phyloP scores from a whole-genome alignment of 2,888 invertebrate genomes.

The Drosophila recens region DNA sequence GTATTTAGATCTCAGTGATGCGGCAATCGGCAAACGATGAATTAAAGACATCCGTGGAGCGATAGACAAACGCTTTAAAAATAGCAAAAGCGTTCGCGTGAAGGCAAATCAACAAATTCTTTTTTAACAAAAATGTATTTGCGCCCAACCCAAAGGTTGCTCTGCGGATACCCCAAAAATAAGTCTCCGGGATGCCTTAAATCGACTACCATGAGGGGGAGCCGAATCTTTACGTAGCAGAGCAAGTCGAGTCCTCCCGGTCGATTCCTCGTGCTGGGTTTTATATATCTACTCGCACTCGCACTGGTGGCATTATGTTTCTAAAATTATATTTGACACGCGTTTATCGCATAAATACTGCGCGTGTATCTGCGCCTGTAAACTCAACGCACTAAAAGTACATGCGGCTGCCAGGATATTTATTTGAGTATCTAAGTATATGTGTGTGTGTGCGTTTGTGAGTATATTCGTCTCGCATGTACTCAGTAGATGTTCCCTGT shows the following conservation, averaged over 20 bases:
- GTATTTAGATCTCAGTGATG: conserved; percentile 32
- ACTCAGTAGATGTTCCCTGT: conserved; percentile 19
- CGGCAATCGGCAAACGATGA: not conserved
- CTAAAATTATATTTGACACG: conserved; percentile 63
- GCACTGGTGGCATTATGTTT: conserved; percentile 49
- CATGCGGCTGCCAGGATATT: not conserved
- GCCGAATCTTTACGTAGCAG: conserved; percentile 24
- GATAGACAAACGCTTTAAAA: conserved; percentile 25
- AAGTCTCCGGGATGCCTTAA: conserved; percentile 30
- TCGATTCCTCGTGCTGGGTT: conserved; percentile 19
- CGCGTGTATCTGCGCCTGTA: conserved; percentile 40
- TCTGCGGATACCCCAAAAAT: conserved; percentile 4
- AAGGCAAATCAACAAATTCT: conserved; percentile 20
- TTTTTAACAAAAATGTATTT: conserved; percentile 29
- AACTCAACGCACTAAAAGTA: conserved; percentile 17
- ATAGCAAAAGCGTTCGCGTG: conserved; percentile 11
- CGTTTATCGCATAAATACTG: conserved; percentile 65
- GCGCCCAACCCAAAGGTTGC: not conserved
- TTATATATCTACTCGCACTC: conserved; percentile 23
- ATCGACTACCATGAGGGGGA: conserved; percentile 8
- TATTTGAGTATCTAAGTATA: not conserved
- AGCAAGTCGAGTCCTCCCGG: not conserved
- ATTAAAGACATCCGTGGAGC: conserved; percentile 27
- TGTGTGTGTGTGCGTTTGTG: not conserved
- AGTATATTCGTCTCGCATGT: conserved; percentile 24